Base-by-base conservation (phyloP, 2,797 vertebrate genomes). In the Austrolebias charrua region DNA sequence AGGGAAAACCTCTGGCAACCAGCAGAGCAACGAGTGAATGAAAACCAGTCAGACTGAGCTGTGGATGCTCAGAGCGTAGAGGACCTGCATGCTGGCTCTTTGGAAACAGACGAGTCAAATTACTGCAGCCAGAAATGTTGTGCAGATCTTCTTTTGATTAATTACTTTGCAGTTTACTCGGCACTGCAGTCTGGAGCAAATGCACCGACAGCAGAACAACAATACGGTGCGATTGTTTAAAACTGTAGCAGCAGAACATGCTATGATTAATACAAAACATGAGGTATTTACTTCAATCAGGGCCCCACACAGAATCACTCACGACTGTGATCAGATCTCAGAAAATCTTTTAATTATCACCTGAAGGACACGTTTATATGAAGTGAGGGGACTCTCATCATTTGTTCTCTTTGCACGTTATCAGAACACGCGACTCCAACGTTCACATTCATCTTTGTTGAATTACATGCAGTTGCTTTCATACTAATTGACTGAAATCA, bases 91-190 rank as follows among this genome's bases (percentile, higher is more conserved):
- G n/a, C 48, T 56, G 44, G 1, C 6, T 48, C 38, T 74, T 43
- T 33, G 47, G 48, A 60, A 65, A 24, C 53, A 63, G 18, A 48
- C 55, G 44, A 63, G 35, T 40, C 42, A 12, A 46, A 63, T 58
- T 14, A 40, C 13, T 11, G 3, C 16, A 44, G 49, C 20, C 48
- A 46, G 20, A 45, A 55, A 64, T 57, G 31, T 38, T 45, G 6
- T 44, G 47, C 57, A 16, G 38, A 16, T 47, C 35, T 15, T 52
- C 55, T 49, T 29, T 40, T 8, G 63, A 43, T 31, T n/a, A 40
- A 7, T 16, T 60, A n/a, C 20, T 68, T 44, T 65, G 47, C 12
- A 11, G 42, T 11, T 15, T 5, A n/a, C 6, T 40, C 12, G 38
- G 16, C 19, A 24, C 24, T 16, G 14, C 9, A 19, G 10, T 24